Evolutionary conservation across 53 echinoderm and acorn worm genomes (phyloP), one percentile per base, ranked within the genome.

Genomic region (Henricia sp.): DNA sequence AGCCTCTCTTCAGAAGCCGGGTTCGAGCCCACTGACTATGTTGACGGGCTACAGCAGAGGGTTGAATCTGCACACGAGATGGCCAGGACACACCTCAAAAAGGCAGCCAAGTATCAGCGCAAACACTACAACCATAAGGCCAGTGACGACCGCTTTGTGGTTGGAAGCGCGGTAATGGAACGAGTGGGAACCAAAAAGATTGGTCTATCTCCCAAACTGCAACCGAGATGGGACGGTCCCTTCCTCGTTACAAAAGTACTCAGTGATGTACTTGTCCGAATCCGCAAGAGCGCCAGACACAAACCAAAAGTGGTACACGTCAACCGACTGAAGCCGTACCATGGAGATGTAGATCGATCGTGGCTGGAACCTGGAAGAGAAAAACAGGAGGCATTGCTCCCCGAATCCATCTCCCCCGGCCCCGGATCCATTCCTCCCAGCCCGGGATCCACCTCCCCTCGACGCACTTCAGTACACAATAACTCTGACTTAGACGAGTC

Each of bases 301-400:
- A 46, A 77, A 46, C 77, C 63, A 27, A 59, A 41, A 25, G 77
- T 77, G 16, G 27, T 77, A 9, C 77, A 77, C 62, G 19, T 29
- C 44, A 60, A 77, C 19, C 77, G 11, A 30, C 42, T 77, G 3
- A 77, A 77, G 29, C 77, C 62, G 3, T 77, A 43, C 27, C 26
- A 55, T 17, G 60, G 60, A 27, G 62, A 62, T 4, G 41, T 74
- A 0, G 74, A 56, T 38, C 54, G 74, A 6, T 19, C 55, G 25
- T 74, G 74, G 74, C 37, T 74, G n/a, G 30, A 36, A 36, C 34
- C 64, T 0, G 64, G 64, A 64, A 36, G 37, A 0, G 30, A 36
- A 64, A 36, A 36, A 64, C 64, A 16, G 32, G 64, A 12, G 9
- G 34, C 8, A 3, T 29, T 19, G 17, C 20, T 55, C 55, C 12